These are phyloP conservation scores for Montipora efflorescens DNA, from an alignment of 64 coral and sea anemone genomes.

Conservation along the genomic window DNA sequence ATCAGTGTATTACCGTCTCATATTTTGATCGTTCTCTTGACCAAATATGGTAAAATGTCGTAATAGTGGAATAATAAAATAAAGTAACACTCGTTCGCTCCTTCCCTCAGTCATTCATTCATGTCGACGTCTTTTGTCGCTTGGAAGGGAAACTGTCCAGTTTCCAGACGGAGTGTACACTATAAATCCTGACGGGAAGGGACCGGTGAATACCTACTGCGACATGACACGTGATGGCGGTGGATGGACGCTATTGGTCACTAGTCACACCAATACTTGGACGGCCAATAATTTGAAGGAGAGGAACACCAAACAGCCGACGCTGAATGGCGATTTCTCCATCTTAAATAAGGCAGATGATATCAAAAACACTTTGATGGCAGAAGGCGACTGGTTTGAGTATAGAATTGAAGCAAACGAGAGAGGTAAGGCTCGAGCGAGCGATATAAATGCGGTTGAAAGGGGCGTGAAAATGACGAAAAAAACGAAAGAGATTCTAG, in stretches of 20 bases:
- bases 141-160: conserved; percentile 38
- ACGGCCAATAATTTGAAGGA: conserved; percentile 34
- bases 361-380: conserved; percentile 38
- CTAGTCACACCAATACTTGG: conserved; percentile 73
- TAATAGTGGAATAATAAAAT: no score
- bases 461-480: no score
- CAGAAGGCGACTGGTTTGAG: conserved; percentile 41
- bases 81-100: no score
- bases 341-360: conserved; percentile 44
- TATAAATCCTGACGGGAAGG: conserved; percentile 55
- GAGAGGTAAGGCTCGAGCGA: conserved; percentile 3
- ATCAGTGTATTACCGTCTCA: no score
- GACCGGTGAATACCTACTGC: conserved; percentile 57
- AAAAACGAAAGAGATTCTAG: no score
- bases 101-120: conserved; percentile 39
- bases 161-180: conserved; percentile 71
- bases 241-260: conserved; percentile 72
- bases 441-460: no score
- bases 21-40: no score
- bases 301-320: conserved; percentile 40
- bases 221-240: conserved; percentile 74
- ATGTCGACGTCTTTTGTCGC: conserved; percentile 33
- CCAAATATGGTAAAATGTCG: no score
- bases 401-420: conserved; percentile 70
- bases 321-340: conserved; percentile 58